Percentiles rank a stretch among this genome's conserved stretches.
Conservation (phyloP, 2,888 invertebrate genomes). For the Drosophila borborema region DNA sequence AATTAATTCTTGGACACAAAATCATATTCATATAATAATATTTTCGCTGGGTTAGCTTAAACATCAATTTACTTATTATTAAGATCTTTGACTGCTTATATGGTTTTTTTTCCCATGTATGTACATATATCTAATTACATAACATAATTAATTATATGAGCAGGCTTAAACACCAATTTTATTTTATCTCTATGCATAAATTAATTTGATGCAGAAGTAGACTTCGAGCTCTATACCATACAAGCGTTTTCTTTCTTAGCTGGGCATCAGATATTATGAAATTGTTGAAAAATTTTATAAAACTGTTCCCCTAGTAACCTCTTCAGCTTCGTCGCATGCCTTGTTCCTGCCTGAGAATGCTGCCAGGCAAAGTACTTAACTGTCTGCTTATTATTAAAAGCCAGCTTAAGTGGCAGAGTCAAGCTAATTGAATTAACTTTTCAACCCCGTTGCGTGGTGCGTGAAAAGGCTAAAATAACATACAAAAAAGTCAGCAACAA, state of each 20-base stretch:
- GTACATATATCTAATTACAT: too few relatives aligned
- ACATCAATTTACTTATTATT: too few relatives aligned
- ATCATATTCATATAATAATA: too few relatives aligned
- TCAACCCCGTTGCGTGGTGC: constrained; percentile 68
- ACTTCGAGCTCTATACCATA: background rate
- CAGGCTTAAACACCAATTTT: background rate
- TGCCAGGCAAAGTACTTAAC: constrained; percentile 71
- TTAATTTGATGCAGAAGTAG: background rate
- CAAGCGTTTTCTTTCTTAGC: background rate
- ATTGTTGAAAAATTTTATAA: constrained; percentile 29
- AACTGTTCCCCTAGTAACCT: constrained; percentile 16
- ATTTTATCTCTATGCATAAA: background rate
- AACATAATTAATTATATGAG: too few relatives aligned
- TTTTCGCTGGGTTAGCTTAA: too few relatives aligned
- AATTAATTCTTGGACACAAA: too few relatives aligned
- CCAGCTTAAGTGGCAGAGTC: constrained; percentile 79
- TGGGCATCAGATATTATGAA: constrained; percentile 29
- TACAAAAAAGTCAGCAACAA: constrained; percentile 16
- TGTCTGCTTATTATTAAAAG: constrained; percentile 77
- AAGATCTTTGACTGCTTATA: background rate
- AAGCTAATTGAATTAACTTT: constrained; percentile 78
- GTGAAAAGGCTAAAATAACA: constrained; percentile 67
- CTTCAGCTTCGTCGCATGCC: background rate
- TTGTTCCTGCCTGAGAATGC: constrained; percentile 25
- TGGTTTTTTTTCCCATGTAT: background rate